Percentiles rank a stretch among this genome's conserved stretches.
Conservation (phyloP, 30 jellyfish, hydroid and myxozoan species). For the Turritopsis rubra region DNA sequence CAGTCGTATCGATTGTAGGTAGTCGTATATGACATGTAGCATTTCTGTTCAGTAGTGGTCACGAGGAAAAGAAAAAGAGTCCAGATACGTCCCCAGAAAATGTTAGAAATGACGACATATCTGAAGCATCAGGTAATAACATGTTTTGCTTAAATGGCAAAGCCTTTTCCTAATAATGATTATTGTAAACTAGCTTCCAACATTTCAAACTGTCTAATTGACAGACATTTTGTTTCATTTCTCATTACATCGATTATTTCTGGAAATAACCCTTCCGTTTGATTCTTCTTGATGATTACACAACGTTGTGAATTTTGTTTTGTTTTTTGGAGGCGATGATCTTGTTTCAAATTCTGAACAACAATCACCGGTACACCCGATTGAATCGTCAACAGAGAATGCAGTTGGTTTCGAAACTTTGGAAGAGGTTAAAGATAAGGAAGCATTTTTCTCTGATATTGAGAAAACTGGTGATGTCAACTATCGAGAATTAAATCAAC, state of each 20-base stretch:
- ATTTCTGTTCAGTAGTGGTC: neutral
- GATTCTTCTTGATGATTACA: neutral
- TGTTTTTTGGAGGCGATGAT: neutral
- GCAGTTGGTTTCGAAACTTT: conserved; percentile 52
- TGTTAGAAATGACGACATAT: neutral
- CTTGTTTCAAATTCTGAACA: neutral
- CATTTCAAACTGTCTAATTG: no score
- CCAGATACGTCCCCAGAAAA: neutral
- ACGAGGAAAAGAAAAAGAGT: neutral
- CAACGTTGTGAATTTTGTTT: neutral
- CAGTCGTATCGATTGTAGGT: no score
- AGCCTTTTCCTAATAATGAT: no score
- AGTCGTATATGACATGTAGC: neutral
- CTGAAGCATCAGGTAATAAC: neutral
- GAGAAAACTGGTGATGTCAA: conserved; percentile 50
- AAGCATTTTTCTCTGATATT: conserved; percentile 35
- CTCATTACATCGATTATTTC: neutral
- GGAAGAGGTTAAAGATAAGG: conserved; percentile 64
- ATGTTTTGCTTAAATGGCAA: neutral
- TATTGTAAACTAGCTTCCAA: no score
- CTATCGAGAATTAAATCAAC: conserved; percentile 41
- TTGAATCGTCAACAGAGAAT: neutral
- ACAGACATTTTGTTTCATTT: neutral
- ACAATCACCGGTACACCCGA: neutral
- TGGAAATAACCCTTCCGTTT: neutral